These are phyloP conservation scores for Rallus crepitans DNA, from an alignment of 2,797 vertebrate species.

Conservation along the genomic window DNA sequence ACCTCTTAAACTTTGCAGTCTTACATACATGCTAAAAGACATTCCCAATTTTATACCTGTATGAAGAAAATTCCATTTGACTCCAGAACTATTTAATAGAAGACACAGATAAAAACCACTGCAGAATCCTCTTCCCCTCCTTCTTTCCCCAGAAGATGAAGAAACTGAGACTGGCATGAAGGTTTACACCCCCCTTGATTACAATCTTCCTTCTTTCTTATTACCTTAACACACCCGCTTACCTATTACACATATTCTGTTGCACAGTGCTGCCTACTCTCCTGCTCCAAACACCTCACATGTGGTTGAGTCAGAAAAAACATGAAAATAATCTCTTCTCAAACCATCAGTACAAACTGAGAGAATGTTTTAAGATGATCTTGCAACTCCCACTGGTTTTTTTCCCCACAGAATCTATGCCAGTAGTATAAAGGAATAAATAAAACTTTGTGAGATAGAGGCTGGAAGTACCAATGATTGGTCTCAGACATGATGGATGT, in stretches of 20 bases:
- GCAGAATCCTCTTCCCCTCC: not conserved
- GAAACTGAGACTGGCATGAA: not conserved
- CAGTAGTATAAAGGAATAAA: not conserved
- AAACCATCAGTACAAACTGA: not conserved
- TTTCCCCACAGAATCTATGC: not conserved
- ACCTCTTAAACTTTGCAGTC: not conserved
- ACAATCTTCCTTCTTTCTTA: not conserved
- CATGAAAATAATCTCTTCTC: not conserved
- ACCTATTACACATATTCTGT: not conserved
- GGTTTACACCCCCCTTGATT: not conserved
- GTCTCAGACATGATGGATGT: not conserved
- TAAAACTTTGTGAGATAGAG: not conserved
- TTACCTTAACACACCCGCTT: not conserved
- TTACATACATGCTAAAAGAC: not conserved
- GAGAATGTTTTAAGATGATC: not conserved
- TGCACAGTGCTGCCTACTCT: not conserved
- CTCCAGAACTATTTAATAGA: not conserved
- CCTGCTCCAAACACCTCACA: not conserved
- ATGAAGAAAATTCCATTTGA: not conserved
- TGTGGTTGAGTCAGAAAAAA: not conserved
- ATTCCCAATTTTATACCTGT: not conserved
- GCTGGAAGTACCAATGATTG: not conserved
- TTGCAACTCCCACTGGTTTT: not conserved
- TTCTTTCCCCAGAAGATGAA: not conserved
- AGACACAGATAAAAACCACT: not conserved